phyloP scores from a whole-genome alignment of 1,140 invertebrate species.

The Charaxes varanes region DNA sequence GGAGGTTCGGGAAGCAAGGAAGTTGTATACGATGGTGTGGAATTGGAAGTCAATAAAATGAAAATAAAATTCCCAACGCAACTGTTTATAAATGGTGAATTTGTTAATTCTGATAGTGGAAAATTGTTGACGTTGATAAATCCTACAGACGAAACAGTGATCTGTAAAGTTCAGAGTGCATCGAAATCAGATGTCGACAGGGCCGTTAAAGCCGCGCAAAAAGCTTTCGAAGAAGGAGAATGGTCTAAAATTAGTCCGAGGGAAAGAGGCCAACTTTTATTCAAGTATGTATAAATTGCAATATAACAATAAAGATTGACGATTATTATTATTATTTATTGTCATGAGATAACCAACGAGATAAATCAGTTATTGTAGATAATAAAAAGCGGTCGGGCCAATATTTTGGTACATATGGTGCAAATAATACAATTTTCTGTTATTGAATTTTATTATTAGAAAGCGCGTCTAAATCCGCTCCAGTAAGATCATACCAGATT shows the following conservation, averaged over 20 bases:
- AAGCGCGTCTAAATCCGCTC: no score
- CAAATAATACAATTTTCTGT: no score
- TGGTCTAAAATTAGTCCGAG: conserved; percentile 92
- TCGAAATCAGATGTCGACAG: conserved; percentile 87
- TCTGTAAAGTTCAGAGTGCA: conserved; percentile 86
- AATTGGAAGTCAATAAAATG: conserved; percentile 88
- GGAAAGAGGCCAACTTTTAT: conserved; percentile 85
- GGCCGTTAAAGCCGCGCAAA: conserved; percentile 89
- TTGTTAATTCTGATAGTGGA: conserved; percentile 84
- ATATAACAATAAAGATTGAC: no score
- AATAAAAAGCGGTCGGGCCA: no score
- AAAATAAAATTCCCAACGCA: conserved; percentile 90
- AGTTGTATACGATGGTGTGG: conserved; percentile 83
- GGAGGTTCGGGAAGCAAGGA: conserved; percentile 72
- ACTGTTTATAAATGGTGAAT: conserved; percentile 93
- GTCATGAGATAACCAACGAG: no score
- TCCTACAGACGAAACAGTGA: conserved; percentile 88
- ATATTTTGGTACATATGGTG: no score
- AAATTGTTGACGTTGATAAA: conserved; percentile 83
- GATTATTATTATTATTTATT: no score
- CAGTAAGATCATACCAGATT: no score
- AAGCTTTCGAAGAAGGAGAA: conserved; percentile 90
- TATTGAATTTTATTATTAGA: no score
- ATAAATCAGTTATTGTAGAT: no score
- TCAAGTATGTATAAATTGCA: conserved; percentile 72